Conservation (phyloP, 2,113 vertebrate species). For the Plectropomus leopardus region DNA sequence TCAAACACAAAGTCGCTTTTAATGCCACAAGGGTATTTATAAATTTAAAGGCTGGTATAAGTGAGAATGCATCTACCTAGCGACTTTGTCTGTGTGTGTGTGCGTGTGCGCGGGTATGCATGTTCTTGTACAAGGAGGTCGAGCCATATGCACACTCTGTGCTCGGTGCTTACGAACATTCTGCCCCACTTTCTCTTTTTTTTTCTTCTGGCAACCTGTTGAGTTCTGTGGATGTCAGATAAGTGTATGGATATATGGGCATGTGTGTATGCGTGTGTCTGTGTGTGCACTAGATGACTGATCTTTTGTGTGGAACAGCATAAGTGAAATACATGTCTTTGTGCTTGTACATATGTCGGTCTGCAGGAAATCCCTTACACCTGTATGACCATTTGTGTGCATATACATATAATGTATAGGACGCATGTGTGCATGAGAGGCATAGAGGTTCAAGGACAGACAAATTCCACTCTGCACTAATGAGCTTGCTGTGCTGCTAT, state of each 20-base stretch:
- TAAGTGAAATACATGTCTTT: neutral
- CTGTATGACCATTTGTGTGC: neutral
- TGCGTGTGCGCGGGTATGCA: slow-evolving; percentile 23
- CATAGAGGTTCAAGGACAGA: slow-evolving; percentile 49
- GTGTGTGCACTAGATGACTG: neutral
- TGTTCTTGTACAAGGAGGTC: slow-evolving; percentile 20
- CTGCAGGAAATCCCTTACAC: neutral
- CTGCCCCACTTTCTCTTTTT: slow-evolving; percentile 61
- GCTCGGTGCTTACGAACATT: slow-evolving; percentile 51
- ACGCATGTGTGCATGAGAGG: neutral
- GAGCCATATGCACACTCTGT: slow-evolving; percentile 39
- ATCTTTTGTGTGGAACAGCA: neutral
- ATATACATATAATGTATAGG: neutral
- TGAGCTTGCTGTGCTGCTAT: slow-evolving; percentile 64
- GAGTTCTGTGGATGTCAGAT: slow-evolving; percentile 6
- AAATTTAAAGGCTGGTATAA: slow-evolving; percentile 59
- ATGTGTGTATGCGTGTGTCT: neutral
- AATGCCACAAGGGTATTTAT: slow-evolving; percentile 60
- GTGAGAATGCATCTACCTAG: slow-evolving; percentile 53
- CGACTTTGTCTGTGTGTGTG: slow-evolving; percentile 15
- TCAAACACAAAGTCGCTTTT: slow-evolving; percentile 57
- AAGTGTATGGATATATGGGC: slow-evolving; percentile 11
- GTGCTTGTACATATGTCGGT: neutral
- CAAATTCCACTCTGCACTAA: slow-evolving; percentile 60
- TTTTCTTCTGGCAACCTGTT: slow-evolving; percentile 26